These are phyloP conservation scores for Parapsyche elsis DNA, from an alignment of 1,140 invertebrate species.

Conservation along the genomic window DNA sequence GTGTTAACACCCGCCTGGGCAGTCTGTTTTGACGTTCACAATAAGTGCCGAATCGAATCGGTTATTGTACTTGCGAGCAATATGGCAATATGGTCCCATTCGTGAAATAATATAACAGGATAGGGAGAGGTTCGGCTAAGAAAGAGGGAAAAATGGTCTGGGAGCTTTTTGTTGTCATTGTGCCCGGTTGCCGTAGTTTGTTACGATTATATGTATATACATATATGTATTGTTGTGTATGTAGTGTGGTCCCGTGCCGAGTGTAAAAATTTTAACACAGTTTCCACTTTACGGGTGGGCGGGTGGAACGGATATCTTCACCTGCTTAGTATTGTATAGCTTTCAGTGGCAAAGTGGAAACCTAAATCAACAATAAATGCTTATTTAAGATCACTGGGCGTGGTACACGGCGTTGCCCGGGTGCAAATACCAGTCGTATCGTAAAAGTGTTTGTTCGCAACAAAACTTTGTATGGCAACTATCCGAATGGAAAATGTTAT, in stretches of 20 bases:
- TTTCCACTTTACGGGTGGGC: slow-evolving; percentile 21
- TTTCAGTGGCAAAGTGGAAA: too few species aligned
- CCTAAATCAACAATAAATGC: background rate
- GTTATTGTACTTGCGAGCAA: slow-evolving; percentile 24
- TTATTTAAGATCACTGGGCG: too few species aligned
- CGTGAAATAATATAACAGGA: slow-evolving; percentile 35
- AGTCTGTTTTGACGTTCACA: slow-evolving; percentile 56
- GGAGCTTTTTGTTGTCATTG: slow-evolving; percentile 1
- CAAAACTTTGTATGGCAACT: too few species aligned
- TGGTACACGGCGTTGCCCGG: too few species aligned
- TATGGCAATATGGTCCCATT: slow-evolving; percentile 49
- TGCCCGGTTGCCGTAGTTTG: background rate
- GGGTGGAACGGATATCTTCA: slow-evolving; percentile 33
- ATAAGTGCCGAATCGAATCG: slow-evolving; percentile 56
- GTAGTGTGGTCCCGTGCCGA: slow-evolving; percentile 19
- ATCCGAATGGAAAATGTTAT: too few species aligned
- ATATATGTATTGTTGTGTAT: background rate
- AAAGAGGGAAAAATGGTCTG: background rate
- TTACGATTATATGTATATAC: background rate
- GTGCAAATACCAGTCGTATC: too few species aligned
- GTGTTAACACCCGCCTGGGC: slow-evolving; percentile 50
- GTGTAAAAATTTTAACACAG: background rate
- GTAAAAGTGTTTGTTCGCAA: too few species aligned
- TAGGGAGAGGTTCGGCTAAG: background rate
- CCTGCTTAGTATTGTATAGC: slow-evolving; percentile 11